phyloP scores from a whole-genome alignment of 64 coral and sea anemone species.

The Dendronephthya gigantea region DNA sequence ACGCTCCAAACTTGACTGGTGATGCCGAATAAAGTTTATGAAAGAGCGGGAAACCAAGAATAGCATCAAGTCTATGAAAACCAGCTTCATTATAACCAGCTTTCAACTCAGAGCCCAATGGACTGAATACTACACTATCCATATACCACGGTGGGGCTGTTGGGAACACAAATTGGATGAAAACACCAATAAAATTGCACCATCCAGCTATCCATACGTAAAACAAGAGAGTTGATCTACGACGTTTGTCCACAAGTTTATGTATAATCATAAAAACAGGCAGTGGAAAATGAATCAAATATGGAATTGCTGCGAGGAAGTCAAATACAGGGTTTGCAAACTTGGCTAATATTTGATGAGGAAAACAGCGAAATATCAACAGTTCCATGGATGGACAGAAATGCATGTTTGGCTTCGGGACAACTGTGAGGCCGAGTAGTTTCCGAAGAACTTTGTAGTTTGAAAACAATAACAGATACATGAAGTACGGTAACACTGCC shows the following conservation, averaged over 20 bases:
- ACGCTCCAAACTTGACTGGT: constrained; percentile 92
- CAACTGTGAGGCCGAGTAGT: constrained; percentile 56
- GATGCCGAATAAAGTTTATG: constrained; percentile 89
- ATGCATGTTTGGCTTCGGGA: constrained; percentile 68
- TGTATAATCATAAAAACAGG: constrained; percentile 75
- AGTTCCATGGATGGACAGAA: constrained; percentile 86
- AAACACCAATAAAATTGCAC: constrained; percentile 77
- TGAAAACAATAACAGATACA: constrained; percentile 65
- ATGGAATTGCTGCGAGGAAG: constrained; percentile 87
- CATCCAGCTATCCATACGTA: constrained; percentile 92
- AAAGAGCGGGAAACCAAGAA: constrained; percentile 83
- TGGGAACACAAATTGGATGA: constrained; percentile 88
- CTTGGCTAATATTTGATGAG: constrained; percentile 86
- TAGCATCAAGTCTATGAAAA: constrained; percentile 87
- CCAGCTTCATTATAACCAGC: constrained; percentile 83
- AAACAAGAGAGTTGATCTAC: constrained; percentile 57
- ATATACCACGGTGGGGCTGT: constrained; percentile 97
- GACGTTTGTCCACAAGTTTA: constrained; percentile 58
- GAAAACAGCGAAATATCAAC: constrained; percentile 87
- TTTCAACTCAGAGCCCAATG: constrained; percentile 64
- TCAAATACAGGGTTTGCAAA: constrained; percentile 89
- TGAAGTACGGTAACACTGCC: constrained; percentile 65
- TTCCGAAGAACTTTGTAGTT: constrained; percentile 78
- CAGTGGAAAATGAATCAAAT: constrained; percentile 85
- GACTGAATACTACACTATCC: constrained; percentile 85